These are phyloP conservation scores for Drosophila setifemur DNA, from an alignment of 1,140 invertebrate genomes.

Conservation along the genomic window DNA sequence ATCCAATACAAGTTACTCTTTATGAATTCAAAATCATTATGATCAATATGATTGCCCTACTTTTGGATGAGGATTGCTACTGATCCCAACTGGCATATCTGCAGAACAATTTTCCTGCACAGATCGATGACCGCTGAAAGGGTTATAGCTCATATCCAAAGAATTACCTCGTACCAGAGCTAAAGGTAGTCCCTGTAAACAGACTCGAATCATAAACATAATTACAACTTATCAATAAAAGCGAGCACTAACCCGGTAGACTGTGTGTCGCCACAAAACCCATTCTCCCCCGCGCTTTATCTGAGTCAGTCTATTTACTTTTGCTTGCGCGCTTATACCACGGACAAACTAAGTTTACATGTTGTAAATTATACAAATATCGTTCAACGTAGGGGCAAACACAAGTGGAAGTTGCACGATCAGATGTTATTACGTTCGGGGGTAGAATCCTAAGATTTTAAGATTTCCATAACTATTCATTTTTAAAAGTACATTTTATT, in stretches of 20 bases:
- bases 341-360: constrained; percentile 42
- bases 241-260: constrained; percentile 48
- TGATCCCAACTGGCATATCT: background rate
- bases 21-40: no score
- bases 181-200: constrained; percentile 65
- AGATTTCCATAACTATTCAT: no score
- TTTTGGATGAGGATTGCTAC: no score
- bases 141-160: constrained; percentile 6
- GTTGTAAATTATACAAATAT: constrained; percentile 71
- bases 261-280: constrained; percentile 54
- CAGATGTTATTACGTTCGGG: background rate
- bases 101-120: no score
- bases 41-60: no score
- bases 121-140: constrained; percentile 5
- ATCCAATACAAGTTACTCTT: no score
- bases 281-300: constrained; percentile 25
- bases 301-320: constrained; percentile 27
- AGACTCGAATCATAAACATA: constrained; percentile 58
- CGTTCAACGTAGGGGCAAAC: constrained; percentile 36
- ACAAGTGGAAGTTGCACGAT: background rate
- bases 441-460: no score
- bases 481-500: no score
- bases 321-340: constrained; percentile 11
- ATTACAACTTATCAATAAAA: constrained; percentile 76
- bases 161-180: constrained; percentile 39